Evolutionary conservation across 2,113 vertebrate species (phyloP).

Genomic region (Nesospiza acunhae): DNA sequence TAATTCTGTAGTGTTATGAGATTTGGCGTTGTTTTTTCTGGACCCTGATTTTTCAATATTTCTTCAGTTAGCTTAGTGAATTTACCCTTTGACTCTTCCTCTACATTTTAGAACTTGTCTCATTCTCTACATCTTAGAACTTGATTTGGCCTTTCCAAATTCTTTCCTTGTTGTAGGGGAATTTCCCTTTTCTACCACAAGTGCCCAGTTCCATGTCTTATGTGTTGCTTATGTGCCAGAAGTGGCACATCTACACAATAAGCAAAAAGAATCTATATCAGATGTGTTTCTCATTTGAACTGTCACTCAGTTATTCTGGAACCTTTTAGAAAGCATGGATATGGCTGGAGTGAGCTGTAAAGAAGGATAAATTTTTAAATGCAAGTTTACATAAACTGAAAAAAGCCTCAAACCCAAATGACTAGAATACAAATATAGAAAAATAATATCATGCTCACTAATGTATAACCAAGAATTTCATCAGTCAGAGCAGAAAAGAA

Average conservation of each 20-base stretch:
- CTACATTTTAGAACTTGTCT: not conserved
- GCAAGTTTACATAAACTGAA: not conserved
- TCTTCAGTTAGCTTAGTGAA: not conserved
- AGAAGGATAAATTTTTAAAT: not conserved
- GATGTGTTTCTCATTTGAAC: not conserved
- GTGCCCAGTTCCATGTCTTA: not conserved
- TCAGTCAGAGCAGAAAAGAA: not conserved
- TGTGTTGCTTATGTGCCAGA: not conserved
- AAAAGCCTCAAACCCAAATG: not conserved
- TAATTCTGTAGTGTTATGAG: not conserved
- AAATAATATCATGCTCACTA: not conserved
- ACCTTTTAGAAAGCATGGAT: not conserved
- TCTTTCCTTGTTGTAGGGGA: not conserved
- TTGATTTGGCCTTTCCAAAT: not conserved
- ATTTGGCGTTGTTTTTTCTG: not conserved
- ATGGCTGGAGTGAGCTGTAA: not conserved
- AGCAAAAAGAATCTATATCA: not conserved
- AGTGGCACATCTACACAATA: not conserved
- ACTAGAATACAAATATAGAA: not conserved
- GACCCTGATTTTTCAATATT: not conserved
- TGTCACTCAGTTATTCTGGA: not conserved
- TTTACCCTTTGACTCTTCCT: not conserved
- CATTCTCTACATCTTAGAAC: not conserved
- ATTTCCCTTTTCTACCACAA: not conserved
- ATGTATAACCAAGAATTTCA: not conserved